A percentile compares a stretch with the other conserved stretches of the same genome.
These are phyloP conservation scores for Pyxicephalus adspersus DNA, from an alignment of 2,113 vertebrate genomes.

Conservation along the genomic window DNA sequence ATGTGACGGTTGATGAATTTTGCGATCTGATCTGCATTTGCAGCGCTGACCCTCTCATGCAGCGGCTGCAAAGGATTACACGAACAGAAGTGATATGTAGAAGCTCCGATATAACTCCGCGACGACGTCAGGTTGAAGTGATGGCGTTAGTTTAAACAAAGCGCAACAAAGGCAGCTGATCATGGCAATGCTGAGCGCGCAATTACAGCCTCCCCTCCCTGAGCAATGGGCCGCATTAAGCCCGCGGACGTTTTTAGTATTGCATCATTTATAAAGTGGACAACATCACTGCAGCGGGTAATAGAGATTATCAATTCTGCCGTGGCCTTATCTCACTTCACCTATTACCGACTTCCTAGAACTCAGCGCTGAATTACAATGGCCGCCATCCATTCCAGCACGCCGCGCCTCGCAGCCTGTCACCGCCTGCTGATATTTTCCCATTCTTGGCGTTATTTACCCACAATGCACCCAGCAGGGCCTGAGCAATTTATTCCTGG, in stretches of 20 bases:
- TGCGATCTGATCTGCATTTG: not conserved
- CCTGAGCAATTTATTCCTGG: not conserved
- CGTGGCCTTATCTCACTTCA: slow-evolving; percentile 45
- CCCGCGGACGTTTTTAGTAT: slow-evolving; percentile 42
- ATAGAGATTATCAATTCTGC: slow-evolving; percentile 55
- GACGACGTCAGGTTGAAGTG: slow-evolving; percentile 20
- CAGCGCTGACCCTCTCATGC: not conserved
- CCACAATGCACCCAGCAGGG: slow-evolving; percentile 3
- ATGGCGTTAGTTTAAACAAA: slow-evolving; percentile 19
- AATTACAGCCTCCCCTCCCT: slow-evolving; percentile 45
- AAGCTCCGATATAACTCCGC: not conserved
- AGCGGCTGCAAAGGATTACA: not conserved
- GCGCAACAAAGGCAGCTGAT: not conserved
- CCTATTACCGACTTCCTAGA: slow-evolving; percentile 37
- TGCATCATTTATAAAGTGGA: slow-evolving; percentile 51
- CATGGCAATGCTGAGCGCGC: slow-evolving; percentile 4
- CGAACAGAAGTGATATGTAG: not conserved
- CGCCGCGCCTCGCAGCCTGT: not conserved
- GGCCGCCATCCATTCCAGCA: not conserved
- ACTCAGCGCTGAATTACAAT: not conserved
- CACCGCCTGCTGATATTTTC: not conserved
- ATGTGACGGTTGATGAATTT: no score
- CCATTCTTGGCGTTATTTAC: not conserved
- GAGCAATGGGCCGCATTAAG: slow-evolving; percentile 52
- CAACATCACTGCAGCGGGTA: slow-evolving; percentile 49